phyloP scores from a whole-genome alignment of 2,113 vertebrate genomes.

The Toxotes jaculatrix region DNA sequence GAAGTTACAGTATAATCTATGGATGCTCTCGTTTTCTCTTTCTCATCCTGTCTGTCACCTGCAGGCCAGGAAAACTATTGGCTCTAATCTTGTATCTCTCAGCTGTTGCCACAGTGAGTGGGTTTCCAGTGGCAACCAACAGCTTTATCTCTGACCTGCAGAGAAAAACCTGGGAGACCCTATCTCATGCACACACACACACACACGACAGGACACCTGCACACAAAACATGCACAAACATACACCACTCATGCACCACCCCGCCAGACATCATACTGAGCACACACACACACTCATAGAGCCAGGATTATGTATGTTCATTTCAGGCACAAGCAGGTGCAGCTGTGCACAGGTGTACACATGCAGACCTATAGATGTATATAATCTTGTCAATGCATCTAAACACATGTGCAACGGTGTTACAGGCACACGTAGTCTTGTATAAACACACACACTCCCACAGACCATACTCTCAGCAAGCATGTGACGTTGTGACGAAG shows the following conservation, averaged over 20 bases:
- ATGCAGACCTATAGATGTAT: conserved; percentile 16
- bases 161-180: conserved; percentile 63
- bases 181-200: conserved; percentile 46
- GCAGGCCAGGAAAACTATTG: conserved; percentile 54
- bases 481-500: conserved; percentile 16
- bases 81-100: conserved; percentile 80
- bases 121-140: conserved; percentile 59
- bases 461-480: conserved; percentile 13
- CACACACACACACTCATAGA: background rate
- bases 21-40: conserved; percentile 14
- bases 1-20: conserved; percentile 48
- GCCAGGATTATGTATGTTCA: background rate
- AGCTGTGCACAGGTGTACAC: conserved; percentile 24
- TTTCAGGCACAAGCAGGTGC: conserved; percentile 39
- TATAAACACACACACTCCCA: background rate
- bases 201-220: conserved; percentile 38
- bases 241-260: conserved; percentile 1
- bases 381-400: conserved; percentile 22
- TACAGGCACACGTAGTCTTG: background rate
- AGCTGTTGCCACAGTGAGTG: conserved; percentile 70
- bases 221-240: conserved; percentile 29
- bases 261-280: background rate
- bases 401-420: background rate
- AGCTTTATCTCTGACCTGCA: conserved; percentile 79
- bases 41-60: conserved; percentile 66